These are phyloP conservation scores for Notothenia rossii DNA, from an alignment of 2,113 vertebrate genomes.

Conservation along the genomic window DNA sequence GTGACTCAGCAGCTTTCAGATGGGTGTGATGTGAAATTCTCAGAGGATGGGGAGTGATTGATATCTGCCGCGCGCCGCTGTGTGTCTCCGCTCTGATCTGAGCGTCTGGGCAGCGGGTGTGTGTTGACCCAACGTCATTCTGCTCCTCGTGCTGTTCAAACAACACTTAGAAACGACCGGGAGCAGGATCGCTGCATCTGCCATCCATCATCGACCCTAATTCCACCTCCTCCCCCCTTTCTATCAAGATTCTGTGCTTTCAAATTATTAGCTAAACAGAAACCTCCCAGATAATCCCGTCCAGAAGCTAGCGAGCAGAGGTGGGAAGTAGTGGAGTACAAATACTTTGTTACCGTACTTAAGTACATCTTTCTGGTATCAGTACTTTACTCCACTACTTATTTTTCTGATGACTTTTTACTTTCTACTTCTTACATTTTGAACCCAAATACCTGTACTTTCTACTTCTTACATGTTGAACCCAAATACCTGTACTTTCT, in stretches of 20 bases:
- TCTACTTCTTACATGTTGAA: no score
- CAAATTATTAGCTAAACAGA: constrained; percentile 17
- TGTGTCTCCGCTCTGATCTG: constrained; percentile 81
- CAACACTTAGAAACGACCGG: constrained; percentile 83
- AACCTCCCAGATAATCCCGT: not conserved
- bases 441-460: no score
- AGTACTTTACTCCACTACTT: no score
- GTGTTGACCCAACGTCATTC: constrained; percentile 87
- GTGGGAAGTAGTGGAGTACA: no score
- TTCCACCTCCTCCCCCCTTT: constrained; percentile 12
- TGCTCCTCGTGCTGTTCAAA: constrained; percentile 87
- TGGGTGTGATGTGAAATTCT: constrained; percentile 58
- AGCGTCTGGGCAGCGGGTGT: constrained; percentile 81
- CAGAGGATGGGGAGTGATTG: constrained; percentile 58
- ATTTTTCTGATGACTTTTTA: no score
- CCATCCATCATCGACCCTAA: constrained; percentile 57
- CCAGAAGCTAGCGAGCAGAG: constrained; percentile 15
- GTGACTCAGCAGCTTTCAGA: constrained; percentile 31
- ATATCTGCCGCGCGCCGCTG: constrained; percentile 67
- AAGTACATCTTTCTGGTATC: no score
- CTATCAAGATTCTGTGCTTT: constrained; percentile 4
- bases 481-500: no score
- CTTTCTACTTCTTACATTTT: no score
- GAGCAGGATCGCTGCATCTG: constrained; percentile 62
- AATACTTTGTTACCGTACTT: no score